Evolutionary conservation across 2,113 vertebrate species (phyloP).

Genomic region (Riparia riparia): DNA sequence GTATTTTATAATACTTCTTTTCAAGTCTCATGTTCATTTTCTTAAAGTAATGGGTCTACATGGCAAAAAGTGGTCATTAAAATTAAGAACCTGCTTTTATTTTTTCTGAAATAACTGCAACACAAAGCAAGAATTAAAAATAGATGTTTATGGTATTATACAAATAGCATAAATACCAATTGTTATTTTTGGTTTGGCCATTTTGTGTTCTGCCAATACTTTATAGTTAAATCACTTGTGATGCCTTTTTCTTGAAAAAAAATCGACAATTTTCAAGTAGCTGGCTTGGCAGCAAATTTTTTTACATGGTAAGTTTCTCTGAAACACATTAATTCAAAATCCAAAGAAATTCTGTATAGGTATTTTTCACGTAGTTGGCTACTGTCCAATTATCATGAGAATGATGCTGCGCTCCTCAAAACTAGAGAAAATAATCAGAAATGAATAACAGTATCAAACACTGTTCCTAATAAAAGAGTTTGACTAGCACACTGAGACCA

Average conservation of each 20-base stretch:
- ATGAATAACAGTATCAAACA: not conserved
- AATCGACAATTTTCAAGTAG: not conserved
- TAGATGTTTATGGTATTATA: not conserved
- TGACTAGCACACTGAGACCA: not conserved
- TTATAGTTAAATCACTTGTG: not conserved
- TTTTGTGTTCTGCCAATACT: not conserved
- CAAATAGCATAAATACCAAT: not conserved
- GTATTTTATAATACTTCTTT: not conserved
- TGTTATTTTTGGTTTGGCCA: not conserved
- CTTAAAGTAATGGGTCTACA: not conserved
- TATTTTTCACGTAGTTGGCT: not conserved
- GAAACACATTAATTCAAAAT: not conserved
- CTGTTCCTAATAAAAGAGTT: not conserved
- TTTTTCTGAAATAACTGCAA: not conserved
- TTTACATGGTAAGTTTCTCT: not conserved
- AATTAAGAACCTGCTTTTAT: not conserved
- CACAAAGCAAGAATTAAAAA: not conserved
- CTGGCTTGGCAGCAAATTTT: rapidly evolving
- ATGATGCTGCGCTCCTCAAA: not conserved
- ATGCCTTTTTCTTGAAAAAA: not conserved
- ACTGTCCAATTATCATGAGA: not conserved
- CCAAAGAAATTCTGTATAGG: not conserved
- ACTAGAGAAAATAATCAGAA: not conserved
- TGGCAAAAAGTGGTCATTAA: not conserved
- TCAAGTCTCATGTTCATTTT: rapidly evolving